Evolutionary conservation across 2,797 vertebrate species (phyloP), one percentile per base, ranked within the genome.

Genomic region (Urocyon cinereoargenteus): DNA sequence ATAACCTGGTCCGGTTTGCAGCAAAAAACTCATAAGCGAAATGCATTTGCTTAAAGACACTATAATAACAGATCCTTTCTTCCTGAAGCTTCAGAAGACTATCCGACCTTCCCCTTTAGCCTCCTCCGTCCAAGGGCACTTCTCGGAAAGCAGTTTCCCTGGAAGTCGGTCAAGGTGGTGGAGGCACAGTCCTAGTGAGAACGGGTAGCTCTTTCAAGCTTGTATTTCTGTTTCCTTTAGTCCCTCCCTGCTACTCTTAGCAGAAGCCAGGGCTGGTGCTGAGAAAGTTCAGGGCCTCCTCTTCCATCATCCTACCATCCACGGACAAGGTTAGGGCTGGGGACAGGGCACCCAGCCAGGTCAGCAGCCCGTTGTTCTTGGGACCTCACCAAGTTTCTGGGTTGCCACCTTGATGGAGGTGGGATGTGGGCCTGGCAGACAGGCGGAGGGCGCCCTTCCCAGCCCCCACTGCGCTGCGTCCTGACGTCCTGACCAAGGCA

Each of bases 11-110:
- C 98, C 95, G 97, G 94, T 96, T 96, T 97, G 98, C 97, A 98
- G 98, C 96, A 94, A 95, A 98, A 97, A 98, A 98, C 97, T 98
- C 98, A 6, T 1, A 99, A 98, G 99, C 98, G 98, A 98, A 98
- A 98, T 53, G 79, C 94, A 98, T 94, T 97, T 97, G 96, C 91
- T 98, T 98, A 97, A 98, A 96, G 90, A 96, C 87, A 88, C 98
- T 95, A 84, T 98, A 96, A 98, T 96, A 99, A 91, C 55, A 86
- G n/a, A n/a, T 55, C 55, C 79, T 77, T 96, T 98, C 98, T 98
- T 97, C 72, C 97, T 98, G 97, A 98, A 98, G 90, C 82, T 95
- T 73, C 90, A 78, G 31, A 97, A 97, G 78, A 62, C 68, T 36
- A 9, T 84, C 53, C 61, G 57, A 1, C 73, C 95, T 87, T 68